Evolutionary conservation across 2,113 vertebrate species (phyloP), one percentile per base, ranked within the genome.

Genomic region (Raphicerus campestris): DNA sequence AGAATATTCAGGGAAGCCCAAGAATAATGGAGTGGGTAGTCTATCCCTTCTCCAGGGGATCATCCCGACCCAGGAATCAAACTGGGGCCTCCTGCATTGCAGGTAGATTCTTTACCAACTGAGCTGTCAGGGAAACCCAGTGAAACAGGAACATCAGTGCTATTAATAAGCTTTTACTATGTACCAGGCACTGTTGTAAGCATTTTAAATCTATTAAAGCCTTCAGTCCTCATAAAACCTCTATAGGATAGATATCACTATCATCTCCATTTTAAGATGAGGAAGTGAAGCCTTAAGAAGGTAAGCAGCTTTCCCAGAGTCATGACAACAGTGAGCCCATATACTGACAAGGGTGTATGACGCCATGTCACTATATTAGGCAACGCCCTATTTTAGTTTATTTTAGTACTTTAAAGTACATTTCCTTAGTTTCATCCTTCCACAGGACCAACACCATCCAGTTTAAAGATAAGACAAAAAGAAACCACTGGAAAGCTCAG

Each of bases 371-470:
- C 39, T 73, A 9, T 39, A 55, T 51, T 82, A 89, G n/a, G 82
- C 88, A 53, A 78, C 2, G 19, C 85, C 26, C 63, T 51, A 35
- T 56, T 81, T 53, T 45, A 93, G 11, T 94, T 89, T 70, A 87
- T 30, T 93, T 78, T 78, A 80, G 53, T 63, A 84, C 35, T 94
- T 93, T 42, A 73, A 93, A 87, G n/a, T 82, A 60, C 15, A 85
- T 82, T 93, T 96, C 16, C 75, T 97, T 56, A 93, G 75, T 92
- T 85, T 28, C 30, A 94, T 26, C 32, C 42, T 42, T 96, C 61
- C 15, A 73, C 5, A 55, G 22, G 73, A 95, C 53, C 53, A 86
- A 53, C 26, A 90, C 22, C 10, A 87, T 11, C 60, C 28, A 66
- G 66, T 35, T 86, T 84, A 77, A 86, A 94, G 91, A 90, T 51